Percentiles rank a stretch among this genome's conserved stretches.
Conservation (phyloP, 2,888 invertebrate genomes). For the Adelognathus sp. region DNA sequence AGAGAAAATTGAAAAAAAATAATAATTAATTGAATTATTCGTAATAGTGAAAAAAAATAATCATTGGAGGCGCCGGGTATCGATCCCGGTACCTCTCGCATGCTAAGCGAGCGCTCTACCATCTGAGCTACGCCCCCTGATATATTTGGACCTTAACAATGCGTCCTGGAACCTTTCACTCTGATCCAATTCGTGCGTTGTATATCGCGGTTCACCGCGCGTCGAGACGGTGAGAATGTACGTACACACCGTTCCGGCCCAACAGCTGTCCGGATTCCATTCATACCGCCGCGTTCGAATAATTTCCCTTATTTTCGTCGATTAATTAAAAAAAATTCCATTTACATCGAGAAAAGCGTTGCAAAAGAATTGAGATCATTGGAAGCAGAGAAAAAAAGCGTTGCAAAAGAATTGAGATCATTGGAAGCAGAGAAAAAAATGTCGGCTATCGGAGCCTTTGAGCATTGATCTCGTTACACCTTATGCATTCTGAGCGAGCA, state of each 20-base stretch:
- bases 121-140: slow-evolving; percentile 69
- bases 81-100: slow-evolving; percentile 71
- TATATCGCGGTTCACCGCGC: not conserved
- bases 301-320: not conserved
- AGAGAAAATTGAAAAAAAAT: too few relatives aligned
- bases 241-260: not conserved
- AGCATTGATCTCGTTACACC: too few relatives aligned
- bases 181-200: slow-evolving; percentile 33
- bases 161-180: slow-evolving; percentile 39
- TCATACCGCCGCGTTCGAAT: not conserved
- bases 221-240: not conserved
- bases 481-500: too few relatives aligned
- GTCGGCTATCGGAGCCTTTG: too few relatives aligned
- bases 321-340: too few relatives aligned
- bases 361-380: too few relatives aligned
- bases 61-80: slow-evolving; percentile 65
- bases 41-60: not conserved
- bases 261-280: not conserved
- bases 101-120: slow-evolving; percentile 70
- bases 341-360: too few relatives aligned
- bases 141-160: slow-evolving; percentile 27
- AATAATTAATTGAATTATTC: not conserved
- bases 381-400: too few relatives aligned
- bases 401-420: too few relatives aligned
- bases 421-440: too few relatives aligned